Conservation (phyloP, 2,797 vertebrate genomes). For the Hephaestus fuliginosus region DNA sequence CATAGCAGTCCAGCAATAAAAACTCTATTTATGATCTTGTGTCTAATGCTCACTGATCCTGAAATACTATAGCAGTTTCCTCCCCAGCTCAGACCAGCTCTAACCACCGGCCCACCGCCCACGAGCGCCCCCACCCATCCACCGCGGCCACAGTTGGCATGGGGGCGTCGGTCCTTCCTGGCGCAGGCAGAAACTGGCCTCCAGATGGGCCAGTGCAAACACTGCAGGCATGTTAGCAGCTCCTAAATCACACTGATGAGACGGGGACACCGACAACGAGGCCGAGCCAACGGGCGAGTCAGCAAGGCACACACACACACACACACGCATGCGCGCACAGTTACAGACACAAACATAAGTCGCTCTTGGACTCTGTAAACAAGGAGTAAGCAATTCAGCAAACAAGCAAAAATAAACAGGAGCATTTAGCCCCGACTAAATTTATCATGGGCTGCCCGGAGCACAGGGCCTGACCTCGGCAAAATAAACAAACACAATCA, state of each 20-base stretch:
- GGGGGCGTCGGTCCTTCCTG: conserved; percentile 4
- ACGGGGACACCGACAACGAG: conserved; percentile 12
- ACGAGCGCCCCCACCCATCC: conserved; percentile 52
- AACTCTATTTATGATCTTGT: conserved; percentile 69
- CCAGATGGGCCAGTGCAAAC: conserved; percentile 45
- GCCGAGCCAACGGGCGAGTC: background rate
- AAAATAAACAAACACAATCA: conserved; percentile 39
- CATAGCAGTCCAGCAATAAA: conserved; percentile 72
- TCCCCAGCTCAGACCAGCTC: conserved; percentile 58
- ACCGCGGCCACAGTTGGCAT: conserved; percentile 31
- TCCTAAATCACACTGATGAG: conserved; percentile 66
- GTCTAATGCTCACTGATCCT: conserved; percentile 60
- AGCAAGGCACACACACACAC: background rate
- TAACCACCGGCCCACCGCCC: conserved; percentile 55
- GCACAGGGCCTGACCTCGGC: conserved; percentile 35
- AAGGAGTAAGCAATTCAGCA: conserved; percentile 12
- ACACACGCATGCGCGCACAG: background rate
- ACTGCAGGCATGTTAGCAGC: conserved; percentile 52
- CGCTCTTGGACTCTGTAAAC: conserved; percentile 39
- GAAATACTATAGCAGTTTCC: conserved; percentile 69
- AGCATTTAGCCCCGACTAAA: conserved; percentile 25
- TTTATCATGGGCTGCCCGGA: conserved; percentile 22
- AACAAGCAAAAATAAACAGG: conserved; percentile 50
- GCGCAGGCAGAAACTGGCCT: conserved; percentile 40
- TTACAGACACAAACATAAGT: conserved; percentile 4